These are phyloP conservation scores for Haliaeetus leucogaster DNA, from an alignment of 2,113 vertebrate genomes.

Conservation along the genomic window DNA sequence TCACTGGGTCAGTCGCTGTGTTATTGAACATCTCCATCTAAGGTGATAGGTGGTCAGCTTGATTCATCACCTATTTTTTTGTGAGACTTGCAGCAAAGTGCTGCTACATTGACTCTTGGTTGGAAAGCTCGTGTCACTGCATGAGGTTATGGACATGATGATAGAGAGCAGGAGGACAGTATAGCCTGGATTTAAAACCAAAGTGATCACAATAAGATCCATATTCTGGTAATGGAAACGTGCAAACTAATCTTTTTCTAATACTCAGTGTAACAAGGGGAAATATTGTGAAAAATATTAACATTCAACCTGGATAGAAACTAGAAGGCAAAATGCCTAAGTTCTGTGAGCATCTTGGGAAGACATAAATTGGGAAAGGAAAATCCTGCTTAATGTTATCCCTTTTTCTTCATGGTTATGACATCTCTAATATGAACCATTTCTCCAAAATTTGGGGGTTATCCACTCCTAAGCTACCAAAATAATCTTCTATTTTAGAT, in stretches of 20 bases:
- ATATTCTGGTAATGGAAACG: neutral
- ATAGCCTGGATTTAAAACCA: neutral
- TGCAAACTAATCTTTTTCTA: neutral
- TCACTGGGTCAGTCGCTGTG: neutral
- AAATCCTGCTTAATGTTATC: neutral
- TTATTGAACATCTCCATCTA: neutral
- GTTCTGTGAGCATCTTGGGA: neutral
- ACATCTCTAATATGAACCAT: neutral
- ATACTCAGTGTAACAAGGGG: neutral
- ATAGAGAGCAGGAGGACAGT: neutral
- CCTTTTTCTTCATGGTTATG: neutral
- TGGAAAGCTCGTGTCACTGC: rapidly evolving
- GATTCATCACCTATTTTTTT: neutral
- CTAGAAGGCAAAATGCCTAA: neutral
- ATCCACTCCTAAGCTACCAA: neutral
- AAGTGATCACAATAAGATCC: neutral
- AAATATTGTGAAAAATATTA: neutral
- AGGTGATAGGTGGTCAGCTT: neutral
- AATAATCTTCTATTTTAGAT: neutral
- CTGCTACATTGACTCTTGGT: neutral
- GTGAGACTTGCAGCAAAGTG: neutral
- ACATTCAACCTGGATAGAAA: neutral
- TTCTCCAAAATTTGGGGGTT: neutral
- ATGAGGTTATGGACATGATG: neutral
- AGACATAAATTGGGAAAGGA: neutral